Percentiles rank a stretch among this genome's conserved stretches.
Conservation (phyloP, 2,888 invertebrate genomes). For the Euspilapteryx auroguttella region DNA sequence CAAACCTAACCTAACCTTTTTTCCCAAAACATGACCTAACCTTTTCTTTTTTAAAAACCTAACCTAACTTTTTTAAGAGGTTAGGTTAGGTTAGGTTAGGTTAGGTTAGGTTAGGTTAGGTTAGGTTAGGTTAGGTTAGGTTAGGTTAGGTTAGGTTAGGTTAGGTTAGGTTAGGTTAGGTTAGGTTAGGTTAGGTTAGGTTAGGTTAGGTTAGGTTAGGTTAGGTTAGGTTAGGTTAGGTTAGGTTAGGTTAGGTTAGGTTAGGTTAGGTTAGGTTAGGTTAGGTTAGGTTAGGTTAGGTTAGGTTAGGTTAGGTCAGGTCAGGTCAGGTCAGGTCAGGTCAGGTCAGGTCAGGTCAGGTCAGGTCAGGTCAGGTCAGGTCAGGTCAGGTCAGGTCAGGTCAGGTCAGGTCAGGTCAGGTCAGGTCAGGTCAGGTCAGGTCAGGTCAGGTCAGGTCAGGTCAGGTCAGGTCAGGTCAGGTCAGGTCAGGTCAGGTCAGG, state of each 20-base stretch:
- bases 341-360: too few relatives aligned
- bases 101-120: conserved; percentile 11
- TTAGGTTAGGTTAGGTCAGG: conserved; percentile 8
- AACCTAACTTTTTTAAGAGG: too few relatives aligned
- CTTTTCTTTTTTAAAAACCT: too few relatives aligned
- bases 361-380: too few relatives aligned
- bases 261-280: conserved; percentile 10
- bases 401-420: too few relatives aligned
- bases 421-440: too few relatives aligned
- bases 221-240: conserved; percentile 14
- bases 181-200: conserved; percentile 13
- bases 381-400: too few relatives aligned
- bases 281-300: conserved; percentile 7
- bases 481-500: too few relatives aligned
- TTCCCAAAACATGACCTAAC: too few relatives aligned
- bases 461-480: too few relatives aligned
- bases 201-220: conserved; percentile 13
- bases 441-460: too few relatives aligned
- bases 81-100: conserved; percentile 12
- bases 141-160: conserved; percentile 13
- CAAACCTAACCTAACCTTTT: too few relatives aligned
- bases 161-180: conserved; percentile 11
- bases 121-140: conserved; percentile 12
- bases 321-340: conserved; percentile 4
- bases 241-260: conserved; percentile 14